Base-by-base conservation (phyloP, 1,140 invertebrate species). In the Meloidogyne floridensis region DNA sequence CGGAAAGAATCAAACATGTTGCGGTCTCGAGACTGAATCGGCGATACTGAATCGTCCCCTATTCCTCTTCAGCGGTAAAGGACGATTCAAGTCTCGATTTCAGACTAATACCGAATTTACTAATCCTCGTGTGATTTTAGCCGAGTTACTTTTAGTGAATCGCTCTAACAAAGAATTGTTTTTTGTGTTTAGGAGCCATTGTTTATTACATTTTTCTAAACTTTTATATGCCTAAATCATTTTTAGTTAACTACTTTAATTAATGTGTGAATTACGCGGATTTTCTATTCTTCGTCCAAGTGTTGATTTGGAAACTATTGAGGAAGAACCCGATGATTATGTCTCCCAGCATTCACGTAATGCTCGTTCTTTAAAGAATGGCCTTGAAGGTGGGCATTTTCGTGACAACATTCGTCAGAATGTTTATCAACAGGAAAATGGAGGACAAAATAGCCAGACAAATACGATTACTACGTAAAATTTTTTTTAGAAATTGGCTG, bases 301-400 rank as follows among this genome's bases (percentile, higher is more conserved):
- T n/a, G n/a, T 79, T 69, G 65, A 79, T 79, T 72, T 79, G 77
- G 77, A 79, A 69, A 79, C 77, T 3, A 79, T 79, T 79, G 77
- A 79, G 18, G 77, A 79, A 59, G 76, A 78, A 72, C 65, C 69
- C n/a, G 77, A 51, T 13, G 77, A 79, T 72, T 18, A 71, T 65
- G 42, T 79, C 10, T 79, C 77, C 7, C 77, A 79, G 43, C 18
- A 79, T 71, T 79, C 77, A 47, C 77, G 77, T 69, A 47, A 47
- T 51, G 59, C 59, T 13, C 59, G 59, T 65, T 53, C 69, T 32
- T 79, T 79, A 20, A 79, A 69, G 43, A 79, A 71, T 51, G 54
- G 20, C 5, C n/a, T 51, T 51, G 43, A 53, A 10, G 32, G 20
- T 65, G 13, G 54, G 0, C n/a, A 65, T 65, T 6, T 65, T 7